Evolutionary conservation across 2,888 invertebrate species (phyloP).

Genomic region (Ochropleura plecta): DNA sequence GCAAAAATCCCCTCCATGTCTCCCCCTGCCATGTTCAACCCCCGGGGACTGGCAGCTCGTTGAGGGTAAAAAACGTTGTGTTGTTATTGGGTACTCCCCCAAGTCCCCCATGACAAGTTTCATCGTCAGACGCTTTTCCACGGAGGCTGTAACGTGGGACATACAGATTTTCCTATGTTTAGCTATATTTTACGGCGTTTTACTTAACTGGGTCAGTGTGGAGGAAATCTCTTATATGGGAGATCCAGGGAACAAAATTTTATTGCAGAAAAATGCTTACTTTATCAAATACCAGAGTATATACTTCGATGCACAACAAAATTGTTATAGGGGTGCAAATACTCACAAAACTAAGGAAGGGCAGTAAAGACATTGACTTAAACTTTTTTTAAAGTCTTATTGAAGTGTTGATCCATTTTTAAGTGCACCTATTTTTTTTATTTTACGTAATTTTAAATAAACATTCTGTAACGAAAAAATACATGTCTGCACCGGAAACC

Average conservation of each 20-base stretch:
- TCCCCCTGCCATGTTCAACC: constrained; percentile 2
- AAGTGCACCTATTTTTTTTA: no score
- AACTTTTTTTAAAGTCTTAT: no score
- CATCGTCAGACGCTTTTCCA: constrained; percentile 34
- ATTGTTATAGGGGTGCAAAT: not conserved
- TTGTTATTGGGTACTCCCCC: constrained; percentile 26
- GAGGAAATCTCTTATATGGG: not conserved
- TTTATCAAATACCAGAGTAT: not conserved
- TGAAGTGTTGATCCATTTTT: no score
- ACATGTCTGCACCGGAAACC: no score
- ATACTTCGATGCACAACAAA: not conserved
- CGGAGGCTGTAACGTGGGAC: constrained; percentile 25
- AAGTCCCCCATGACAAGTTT: constrained; percentile 31
- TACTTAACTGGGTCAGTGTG: constrained; percentile 13
- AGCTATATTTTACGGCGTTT: constrained; percentile 1
- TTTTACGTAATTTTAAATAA: no score
- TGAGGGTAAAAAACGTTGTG: constrained; percentile 47
- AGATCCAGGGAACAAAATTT: not conserved
- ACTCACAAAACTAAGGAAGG: no score
- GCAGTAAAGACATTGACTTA: no score
- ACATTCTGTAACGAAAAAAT: no score
- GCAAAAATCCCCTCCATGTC: constrained; percentile 10
- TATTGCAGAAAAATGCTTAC: not conserved
- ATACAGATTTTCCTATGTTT: constrained; percentile 5
- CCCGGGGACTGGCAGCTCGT: constrained; percentile 17